Percentiles rank a stretch among this genome's conserved stretches.
These are phyloP conservation scores for Amphipoea lucens DNA, from an alignment of 2,888 invertebrate genomes.

Conservation along the genomic window DNA sequence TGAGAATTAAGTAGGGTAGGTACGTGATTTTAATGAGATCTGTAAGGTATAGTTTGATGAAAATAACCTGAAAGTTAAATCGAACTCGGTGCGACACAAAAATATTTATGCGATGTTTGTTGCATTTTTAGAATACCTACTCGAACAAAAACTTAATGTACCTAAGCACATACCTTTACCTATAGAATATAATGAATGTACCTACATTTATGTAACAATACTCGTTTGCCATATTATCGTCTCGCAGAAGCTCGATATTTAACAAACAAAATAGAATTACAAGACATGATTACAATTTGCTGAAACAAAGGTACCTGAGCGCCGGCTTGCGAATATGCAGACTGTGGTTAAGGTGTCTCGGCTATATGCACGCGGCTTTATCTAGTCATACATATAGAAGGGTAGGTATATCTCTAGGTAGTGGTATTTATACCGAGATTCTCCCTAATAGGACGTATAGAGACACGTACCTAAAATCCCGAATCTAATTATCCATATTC, in stretches of 20 bases:
- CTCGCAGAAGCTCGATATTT: neutral
- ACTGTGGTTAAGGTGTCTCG: conserved; percentile 43
- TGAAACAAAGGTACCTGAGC: conserved; percentile 26
- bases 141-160: neutral
- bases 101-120: neutral
- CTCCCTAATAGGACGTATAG: neutral
- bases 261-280: conserved; percentile 23
- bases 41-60: neutral
- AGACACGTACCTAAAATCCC: neutral
- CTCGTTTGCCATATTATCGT: neutral
- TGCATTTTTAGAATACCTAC: neutral
- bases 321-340: conserved; percentile 37
- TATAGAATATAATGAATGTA: neutral
- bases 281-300: conserved; percentile 28
- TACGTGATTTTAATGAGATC: conserved; percentile 21
- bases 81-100: neutral
- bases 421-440: neutral
- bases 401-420: conserved; percentile 6
- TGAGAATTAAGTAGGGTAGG: conserved; percentile 7
- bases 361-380: conserved; percentile 40
- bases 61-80: neutral
- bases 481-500: neutral
- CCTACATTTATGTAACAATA: neutral
- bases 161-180: too few species aligned
- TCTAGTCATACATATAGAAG: conserved; percentile 10